Evolutionary conservation across 2,888 invertebrate genomes (phyloP).

Genomic region (Epinotia brunnichana): DNA sequence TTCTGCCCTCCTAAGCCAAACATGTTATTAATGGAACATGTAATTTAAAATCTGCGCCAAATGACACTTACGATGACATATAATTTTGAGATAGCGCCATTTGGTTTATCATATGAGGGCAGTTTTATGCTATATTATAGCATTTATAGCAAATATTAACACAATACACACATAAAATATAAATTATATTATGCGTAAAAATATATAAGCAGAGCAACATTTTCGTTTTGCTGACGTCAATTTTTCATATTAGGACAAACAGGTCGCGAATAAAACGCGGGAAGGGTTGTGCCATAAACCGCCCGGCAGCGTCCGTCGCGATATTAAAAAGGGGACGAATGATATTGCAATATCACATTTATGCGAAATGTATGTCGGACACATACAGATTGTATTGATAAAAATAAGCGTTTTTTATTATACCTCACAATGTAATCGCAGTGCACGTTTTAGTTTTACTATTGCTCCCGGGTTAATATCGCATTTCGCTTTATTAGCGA

Average conservation of each 20-base stretch:
- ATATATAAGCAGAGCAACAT: slow-evolving; percentile 63
- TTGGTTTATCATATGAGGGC: too few relatives aligned
- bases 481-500: slow-evolving; percentile 42
- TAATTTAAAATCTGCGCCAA: too few relatives aligned
- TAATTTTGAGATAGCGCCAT: too few relatives aligned
- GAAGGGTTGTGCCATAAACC: slow-evolving; percentile 83
- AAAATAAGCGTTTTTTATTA: slow-evolving; percentile 84
- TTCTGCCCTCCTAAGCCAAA: too few relatives aligned
- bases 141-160: too few relatives aligned
- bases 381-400: slow-evolving; percentile 84
- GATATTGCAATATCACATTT: slow-evolving; percentile 84
- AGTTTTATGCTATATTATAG: too few relatives aligned
- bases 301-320: slow-evolving; percentile 80
- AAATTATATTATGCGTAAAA: slow-evolving; percentile 41
- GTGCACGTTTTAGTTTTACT: slow-evolving; percentile 59
- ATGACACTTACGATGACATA: too few relatives aligned
- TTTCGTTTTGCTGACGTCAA: slow-evolving; percentile 79
- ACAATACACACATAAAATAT: background rate
- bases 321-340: slow-evolving; percentile 84
- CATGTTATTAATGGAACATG: too few relatives aligned
- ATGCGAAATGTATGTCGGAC: slow-evolving; percentile 78
- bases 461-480: slow-evolving; percentile 53
- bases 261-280: slow-evolving; percentile 82
- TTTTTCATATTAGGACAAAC: slow-evolving; percentile 84
- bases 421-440: slow-evolving; percentile 68